Percentiles rank a stretch among this genome's conserved stretches.
Conservation (phyloP, 2,888 invertebrate species). For the Drosophila kanekoi region DNA sequence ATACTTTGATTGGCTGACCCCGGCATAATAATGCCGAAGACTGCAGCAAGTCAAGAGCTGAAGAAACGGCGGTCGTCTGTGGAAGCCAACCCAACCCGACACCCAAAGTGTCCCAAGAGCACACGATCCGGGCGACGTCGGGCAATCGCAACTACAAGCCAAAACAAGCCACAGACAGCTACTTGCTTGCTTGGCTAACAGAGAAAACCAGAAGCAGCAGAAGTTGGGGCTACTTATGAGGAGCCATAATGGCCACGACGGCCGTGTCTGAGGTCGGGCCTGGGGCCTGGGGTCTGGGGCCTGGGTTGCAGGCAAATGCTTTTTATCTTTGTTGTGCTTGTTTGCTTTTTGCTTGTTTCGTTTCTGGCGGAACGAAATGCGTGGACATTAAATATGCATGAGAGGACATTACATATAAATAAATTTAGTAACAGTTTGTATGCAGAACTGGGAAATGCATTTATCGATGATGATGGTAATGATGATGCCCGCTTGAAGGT, state of each 20-base stretch:
- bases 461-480: conserved; percentile 77
- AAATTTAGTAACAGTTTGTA: conserved; percentile 81
- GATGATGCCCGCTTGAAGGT: conserved; percentile 75
- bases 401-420: conserved; percentile 81
- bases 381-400: conserved; percentile 81
- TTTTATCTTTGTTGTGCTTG: conserved; percentile 51
- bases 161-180: conserved; percentile 68
- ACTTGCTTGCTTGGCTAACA: conserved; percentile 48
- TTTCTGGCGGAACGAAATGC: conserved; percentile 57
- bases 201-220: conserved; percentile 64
- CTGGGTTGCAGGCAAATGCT: conserved; percentile 59
- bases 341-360: conserved; percentile 1
- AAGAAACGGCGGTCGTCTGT: not conserved
- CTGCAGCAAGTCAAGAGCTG: too few relatives aligned
- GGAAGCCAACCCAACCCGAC: conserved; percentile 2
- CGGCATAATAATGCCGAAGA: not conserved
- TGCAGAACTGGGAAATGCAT: conserved; percentile 77
- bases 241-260: not conserved
- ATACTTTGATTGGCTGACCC: conserved; percentile 3
- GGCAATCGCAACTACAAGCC: conserved; percentile 53
- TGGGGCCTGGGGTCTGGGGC: conserved; percentile 25
- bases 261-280: conserved; percentile 2
- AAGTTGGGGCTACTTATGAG: conserved; percentile 38
- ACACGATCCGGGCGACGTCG: conserved; percentile 31
- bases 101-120: conserved; percentile 7